Percentiles rank a stretch among this genome's conserved stretches.
These are phyloP conservation scores for Aphodius sticticus DNA, from an alignment of 2,888 invertebrate genomes.

Conservation along the genomic window DNA sequence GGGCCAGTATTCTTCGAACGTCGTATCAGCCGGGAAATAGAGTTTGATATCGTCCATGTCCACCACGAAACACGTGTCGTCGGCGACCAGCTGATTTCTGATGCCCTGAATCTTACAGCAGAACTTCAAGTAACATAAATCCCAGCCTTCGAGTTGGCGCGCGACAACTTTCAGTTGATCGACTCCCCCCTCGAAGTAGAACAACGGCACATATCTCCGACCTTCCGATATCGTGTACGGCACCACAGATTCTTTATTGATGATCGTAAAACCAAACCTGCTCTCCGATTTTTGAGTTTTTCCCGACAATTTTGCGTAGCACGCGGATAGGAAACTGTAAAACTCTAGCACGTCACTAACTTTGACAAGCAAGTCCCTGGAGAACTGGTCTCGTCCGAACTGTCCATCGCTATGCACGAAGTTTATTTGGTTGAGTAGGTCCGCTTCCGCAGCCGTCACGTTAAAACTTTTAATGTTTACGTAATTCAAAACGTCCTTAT, in stretches of 20 bases:
- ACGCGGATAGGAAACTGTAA: conserved; percentile 84
- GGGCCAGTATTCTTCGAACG: conserved; percentile 89
- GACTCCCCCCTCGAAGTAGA: conserved; percentile 84
- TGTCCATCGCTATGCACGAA: conserved; percentile 84
- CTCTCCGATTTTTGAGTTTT: conserved; percentile 68
- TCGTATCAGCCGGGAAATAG: conserved; percentile 64
- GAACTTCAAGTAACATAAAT: conserved; percentile 74
- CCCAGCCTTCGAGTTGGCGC: conserved; percentile 75
- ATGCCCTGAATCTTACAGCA: conserved; percentile 90
- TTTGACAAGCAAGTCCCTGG: conserved; percentile 82
- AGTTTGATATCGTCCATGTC: conserved; percentile 84
- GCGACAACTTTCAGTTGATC: conserved; percentile 72
- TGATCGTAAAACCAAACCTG: conserved; percentile 84
- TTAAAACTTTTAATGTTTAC: conserved; percentile 89
- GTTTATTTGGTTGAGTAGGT: conserved; percentile 86
- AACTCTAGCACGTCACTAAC: conserved; percentile 84
- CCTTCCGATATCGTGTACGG: conserved; percentile 79
- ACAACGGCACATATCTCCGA: conserved; percentile 84
- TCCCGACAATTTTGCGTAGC: conserved; percentile 78
- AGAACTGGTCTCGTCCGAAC: conserved; percentile 83
- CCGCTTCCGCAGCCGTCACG: conserved; percentile 84
- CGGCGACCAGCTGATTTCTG: conserved; percentile 84
- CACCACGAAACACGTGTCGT: conserved; percentile 84
- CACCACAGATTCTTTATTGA: conserved; percentile 74
- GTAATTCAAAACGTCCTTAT: conserved; percentile 84